Evolutionary conservation across 1,140 invertebrate genomes (phyloP).

Genomic region (Metaphire vulgaris): DNA sequence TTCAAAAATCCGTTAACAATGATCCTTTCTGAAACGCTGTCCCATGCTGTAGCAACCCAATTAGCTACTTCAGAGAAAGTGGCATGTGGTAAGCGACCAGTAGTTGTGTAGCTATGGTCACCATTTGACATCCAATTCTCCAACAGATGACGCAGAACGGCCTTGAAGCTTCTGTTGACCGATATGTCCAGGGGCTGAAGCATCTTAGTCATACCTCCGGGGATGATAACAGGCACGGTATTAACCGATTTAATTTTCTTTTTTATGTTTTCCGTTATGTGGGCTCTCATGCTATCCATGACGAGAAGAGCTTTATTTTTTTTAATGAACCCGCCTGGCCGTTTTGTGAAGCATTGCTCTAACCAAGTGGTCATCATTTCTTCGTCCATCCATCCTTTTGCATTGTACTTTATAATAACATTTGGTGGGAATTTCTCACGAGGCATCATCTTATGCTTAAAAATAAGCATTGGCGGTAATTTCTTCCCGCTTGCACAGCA

Average conservation of each 20-base stretch:
- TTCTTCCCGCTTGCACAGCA: slow-evolving; percentile 31
- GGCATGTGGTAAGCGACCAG: background rate
- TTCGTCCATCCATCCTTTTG: slow-evolving; percentile 26
- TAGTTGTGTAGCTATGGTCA: background rate
- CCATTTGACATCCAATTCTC: background rate
- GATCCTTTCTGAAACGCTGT: too few relatives aligned
- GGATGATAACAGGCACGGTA: background rate
- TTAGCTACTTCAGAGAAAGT: background rate
- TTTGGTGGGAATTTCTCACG: slow-evolving; percentile 17
- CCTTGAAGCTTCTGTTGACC: background rate
- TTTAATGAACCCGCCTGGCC: background rate
- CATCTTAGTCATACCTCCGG: background rate
- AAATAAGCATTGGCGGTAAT: slow-evolving; percentile 29
- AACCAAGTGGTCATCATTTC: background rate
- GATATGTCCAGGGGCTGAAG: background rate
- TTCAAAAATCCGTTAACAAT: too few relatives aligned
- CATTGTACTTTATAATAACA: background rate
- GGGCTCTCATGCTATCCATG: background rate
- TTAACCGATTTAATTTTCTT: background rate
- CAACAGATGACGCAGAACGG: background rate
- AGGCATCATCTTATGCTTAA: slow-evolving; percentile 29
- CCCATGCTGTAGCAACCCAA: background rate
- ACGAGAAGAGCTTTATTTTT: slow-evolving; percentile 5
- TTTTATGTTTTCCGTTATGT: slow-evolving; percentile 1
- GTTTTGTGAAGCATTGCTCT: background rate